Evolutionary conservation across 2,797 vertebrate species (phyloP).

Genomic region (Gallinago solitaria): DNA sequence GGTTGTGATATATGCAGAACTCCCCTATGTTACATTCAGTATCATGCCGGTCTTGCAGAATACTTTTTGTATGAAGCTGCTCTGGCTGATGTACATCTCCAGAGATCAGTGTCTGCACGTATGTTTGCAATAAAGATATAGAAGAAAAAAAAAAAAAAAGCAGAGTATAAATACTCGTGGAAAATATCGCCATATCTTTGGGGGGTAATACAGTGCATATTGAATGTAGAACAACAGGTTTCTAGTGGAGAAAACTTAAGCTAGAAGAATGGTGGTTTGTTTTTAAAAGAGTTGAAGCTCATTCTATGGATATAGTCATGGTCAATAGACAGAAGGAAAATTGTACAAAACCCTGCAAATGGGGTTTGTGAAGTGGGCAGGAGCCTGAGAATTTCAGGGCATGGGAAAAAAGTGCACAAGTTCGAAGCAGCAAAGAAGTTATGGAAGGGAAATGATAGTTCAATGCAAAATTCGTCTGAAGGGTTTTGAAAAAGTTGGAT

Average conservation of each 20-base stretch:
- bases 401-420: too few relatives aligned
- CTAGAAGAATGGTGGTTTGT: background rate
- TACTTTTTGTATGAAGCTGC: background rate
- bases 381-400: too few relatives aligned
- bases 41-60: accelerated
- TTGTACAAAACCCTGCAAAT: background rate
- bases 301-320: background rate
- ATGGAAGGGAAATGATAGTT: background rate
- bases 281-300: background rate
- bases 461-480: background rate
- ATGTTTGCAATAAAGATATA: background rate
- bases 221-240: background rate
- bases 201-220: background rate
- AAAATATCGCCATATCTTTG: accelerated
- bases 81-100: background rate
- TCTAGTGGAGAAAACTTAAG: background rate
- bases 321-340: background rate
- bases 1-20: accelerated
- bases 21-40: accelerated
- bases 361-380: background rate
- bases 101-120: accelerated
- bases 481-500: background rate
- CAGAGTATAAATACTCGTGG: background rate
- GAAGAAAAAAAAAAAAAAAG: background rate
- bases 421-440: background rate